These are phyloP conservation scores for Peromyscus attwateri DNA, from an alignment of 2,797 vertebrate species.

Conservation along the genomic window DNA sequence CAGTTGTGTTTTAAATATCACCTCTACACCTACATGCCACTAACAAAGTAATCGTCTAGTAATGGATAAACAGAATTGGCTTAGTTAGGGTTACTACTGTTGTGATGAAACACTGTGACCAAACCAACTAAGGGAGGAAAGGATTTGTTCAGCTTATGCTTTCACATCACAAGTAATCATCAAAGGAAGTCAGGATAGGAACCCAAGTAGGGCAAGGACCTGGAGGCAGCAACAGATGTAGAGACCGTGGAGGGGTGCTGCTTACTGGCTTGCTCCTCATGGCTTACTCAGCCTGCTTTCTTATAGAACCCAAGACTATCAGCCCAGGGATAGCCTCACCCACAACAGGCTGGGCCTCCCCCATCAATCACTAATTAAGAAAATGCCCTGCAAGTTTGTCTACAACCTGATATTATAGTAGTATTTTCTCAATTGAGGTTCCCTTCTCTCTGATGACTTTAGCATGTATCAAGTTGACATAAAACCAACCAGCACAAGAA, in stretches of 20 bases:
- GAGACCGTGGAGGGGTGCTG: background rate
- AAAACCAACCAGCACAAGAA: background rate
- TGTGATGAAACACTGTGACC: background rate
- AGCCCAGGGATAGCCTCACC: background rate
- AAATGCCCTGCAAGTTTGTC: background rate
- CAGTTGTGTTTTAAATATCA: background rate
- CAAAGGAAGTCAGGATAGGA: background rate
- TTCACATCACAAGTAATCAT: background rate
- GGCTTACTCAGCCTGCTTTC: background rate
- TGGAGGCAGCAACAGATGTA: background rate
- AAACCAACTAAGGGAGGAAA: background rate
- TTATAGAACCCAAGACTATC: background rate
- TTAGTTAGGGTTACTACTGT: background rate
- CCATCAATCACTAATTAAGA: background rate
- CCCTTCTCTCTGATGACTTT: background rate
- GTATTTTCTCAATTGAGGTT: background rate
- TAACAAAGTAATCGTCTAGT: background rate
- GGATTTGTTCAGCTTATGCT: background rate
- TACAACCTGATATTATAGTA: no score
- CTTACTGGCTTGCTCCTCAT: background rate
- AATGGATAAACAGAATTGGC: background rate
- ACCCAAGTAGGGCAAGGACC: background rate
- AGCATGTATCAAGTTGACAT: background rate
- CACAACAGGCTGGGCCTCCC: background rate
- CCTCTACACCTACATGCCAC: background rate